Conservation (phyloP, 2,888 invertebrate genomes). For the Parnassius smintheus region DNA sequence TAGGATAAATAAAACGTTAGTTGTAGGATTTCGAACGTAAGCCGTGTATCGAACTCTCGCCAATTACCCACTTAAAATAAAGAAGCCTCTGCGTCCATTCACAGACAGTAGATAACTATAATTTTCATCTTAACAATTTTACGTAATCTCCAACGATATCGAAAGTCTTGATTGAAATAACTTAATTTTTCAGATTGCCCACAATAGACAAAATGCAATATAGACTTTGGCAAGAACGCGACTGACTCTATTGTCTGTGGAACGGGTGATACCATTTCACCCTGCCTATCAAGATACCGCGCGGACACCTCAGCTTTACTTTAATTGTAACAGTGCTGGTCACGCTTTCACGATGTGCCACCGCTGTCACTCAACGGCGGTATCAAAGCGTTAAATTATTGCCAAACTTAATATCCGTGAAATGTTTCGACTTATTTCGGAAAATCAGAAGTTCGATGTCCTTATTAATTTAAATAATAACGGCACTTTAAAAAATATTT, state of each 20-base stretch:
- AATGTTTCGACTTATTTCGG: conserved; percentile 13
- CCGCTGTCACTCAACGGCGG: conserved; percentile 7
- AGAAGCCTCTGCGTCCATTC: too few species aligned
- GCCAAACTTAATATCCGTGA: conserved; percentile 14
- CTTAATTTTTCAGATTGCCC: conserved; percentile 23
- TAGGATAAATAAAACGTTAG: too few species aligned
- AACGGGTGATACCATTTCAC: conserved; percentile 54
- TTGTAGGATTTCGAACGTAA: too few species aligned
- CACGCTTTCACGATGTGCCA: conserved; percentile 50
- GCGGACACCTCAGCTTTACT: conserved; percentile 32
- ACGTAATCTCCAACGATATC: too few species aligned
- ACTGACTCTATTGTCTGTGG: conserved; percentile 43
- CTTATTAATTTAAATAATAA: conserved; percentile 13
- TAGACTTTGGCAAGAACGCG: conserved; percentile 25
- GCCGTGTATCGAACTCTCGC: too few species aligned
- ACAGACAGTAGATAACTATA: too few species aligned
- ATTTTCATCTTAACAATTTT: background rate
- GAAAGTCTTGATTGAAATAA: conserved; percentile 16
- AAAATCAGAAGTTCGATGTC: conserved; percentile 17
- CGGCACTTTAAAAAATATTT: too few species aligned
- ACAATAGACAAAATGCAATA: conserved; percentile 43
- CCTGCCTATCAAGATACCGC: conserved; percentile 49
- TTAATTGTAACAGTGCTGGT: conserved; percentile 49
- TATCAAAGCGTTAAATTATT: conserved; percentile 20
- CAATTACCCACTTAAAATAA: too few species aligned